A percentile compares a stretch with the other conserved stretches of the same genome.
phyloP scores from a whole-genome alignment of 1,140 invertebrate species.

The Nebria ingens region DNA sequence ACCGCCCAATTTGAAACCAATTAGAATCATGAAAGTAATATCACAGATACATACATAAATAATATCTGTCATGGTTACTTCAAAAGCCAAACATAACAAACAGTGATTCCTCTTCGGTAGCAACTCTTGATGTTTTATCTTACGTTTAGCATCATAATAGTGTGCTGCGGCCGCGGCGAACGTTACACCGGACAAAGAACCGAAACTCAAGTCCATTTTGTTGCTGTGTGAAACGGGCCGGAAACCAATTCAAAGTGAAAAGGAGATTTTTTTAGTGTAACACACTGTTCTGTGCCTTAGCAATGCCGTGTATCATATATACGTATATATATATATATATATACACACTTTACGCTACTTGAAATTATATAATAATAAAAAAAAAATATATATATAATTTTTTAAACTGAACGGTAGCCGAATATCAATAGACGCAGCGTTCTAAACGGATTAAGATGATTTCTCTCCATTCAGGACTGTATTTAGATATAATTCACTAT shows the following conservation, averaged over 20 bases:
- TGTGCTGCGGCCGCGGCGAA: background rate
- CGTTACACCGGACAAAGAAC: too few relatives aligned
- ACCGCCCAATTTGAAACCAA: background rate
- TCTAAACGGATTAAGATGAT: too few relatives aligned
- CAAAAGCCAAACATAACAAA: too few relatives aligned
- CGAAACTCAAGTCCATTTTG: too few relatives aligned
- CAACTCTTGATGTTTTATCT: background rate
- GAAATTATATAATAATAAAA: too few relatives aligned
- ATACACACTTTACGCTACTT: background rate
- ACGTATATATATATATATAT: background rate
- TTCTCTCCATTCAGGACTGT: too few relatives aligned
- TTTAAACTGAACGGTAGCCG: too few relatives aligned
- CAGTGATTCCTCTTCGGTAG: too few relatives aligned
- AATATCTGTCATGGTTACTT: too few relatives aligned
- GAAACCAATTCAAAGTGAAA: background rate
- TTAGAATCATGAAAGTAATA: background rate
- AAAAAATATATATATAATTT: too few relatives aligned
- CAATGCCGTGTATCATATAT: background rate
- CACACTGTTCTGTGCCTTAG: background rate
- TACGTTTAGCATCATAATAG: background rate
- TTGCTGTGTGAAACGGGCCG: background rate
- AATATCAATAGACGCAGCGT: too few relatives aligned
- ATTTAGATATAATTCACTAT: too few relatives aligned
- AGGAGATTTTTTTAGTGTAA: background rate
- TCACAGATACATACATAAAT: background rate